These are phyloP conservation scores for Eclectus roratus DNA, from an alignment of 2,113 vertebrate species.

Conservation along the genomic window DNA sequence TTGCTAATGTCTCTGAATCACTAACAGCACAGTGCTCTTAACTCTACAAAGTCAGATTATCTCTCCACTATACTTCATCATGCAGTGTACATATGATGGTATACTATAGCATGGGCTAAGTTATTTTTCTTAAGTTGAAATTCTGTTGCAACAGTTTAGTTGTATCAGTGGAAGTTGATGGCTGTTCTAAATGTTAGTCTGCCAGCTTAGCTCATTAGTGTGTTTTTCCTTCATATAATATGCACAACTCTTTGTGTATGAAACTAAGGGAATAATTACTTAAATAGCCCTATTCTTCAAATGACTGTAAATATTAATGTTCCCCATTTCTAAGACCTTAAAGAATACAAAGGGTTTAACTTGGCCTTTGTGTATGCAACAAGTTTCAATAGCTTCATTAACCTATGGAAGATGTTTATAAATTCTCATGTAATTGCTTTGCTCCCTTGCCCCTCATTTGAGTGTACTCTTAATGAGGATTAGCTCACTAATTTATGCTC, in stretches of 20 bases:
- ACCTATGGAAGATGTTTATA: conserved; percentile 3
- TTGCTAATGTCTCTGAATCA: not conserved
- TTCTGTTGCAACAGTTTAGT: not conserved
- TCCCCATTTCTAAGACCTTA: not conserved
- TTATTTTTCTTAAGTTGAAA: not conserved
- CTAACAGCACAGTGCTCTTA: not conserved
- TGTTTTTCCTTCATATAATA: not conserved
- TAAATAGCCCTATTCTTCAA: not conserved
- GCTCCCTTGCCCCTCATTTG: not conserved
- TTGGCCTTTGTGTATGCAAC: not conserved
- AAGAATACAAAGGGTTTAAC: not conserved
- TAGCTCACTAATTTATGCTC: not conserved
- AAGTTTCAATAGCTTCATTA: not conserved
- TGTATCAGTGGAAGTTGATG: not conserved
- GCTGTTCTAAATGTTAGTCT: not conserved
- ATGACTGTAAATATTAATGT: not conserved
- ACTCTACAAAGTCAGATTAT: not conserved
- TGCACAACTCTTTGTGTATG: not conserved
- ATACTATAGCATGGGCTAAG: not conserved
- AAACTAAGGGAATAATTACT: not conserved
- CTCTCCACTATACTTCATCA: not conserved
- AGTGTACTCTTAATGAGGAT: not conserved
- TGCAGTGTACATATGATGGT: not conserved
- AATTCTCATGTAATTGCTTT: not conserved
- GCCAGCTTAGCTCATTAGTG: not conserved